Evolutionary conservation across 2,797 vertebrate genomes (phyloP).

Genomic region (Cheirogaleus major): DNA sequence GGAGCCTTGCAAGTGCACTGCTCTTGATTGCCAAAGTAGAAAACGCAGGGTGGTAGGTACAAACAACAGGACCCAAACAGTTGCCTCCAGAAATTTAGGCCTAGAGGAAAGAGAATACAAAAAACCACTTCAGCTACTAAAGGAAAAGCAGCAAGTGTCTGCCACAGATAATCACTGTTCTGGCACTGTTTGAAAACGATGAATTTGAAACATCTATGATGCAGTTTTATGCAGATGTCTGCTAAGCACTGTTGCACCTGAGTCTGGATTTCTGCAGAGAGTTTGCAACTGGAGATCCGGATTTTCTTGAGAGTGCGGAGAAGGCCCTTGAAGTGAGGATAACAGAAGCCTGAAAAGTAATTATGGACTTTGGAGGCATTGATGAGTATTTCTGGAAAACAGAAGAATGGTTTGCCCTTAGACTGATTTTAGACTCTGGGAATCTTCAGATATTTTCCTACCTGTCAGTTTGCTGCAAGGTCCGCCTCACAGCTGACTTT

Average conservation of each 20-base stretch:
- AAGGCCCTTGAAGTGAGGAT: neutral
- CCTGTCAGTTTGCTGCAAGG: neutral
- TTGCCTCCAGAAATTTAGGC: neutral
- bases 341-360: neutral
- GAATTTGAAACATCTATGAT: neutral
- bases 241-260: no score
- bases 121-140: neutral
- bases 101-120: neutral
- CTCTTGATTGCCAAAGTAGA: neutral
- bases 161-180: neutral
- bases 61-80: neutral
- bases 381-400: neutral
- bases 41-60: neutral
- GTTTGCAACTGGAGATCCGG: neutral
- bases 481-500: no score
- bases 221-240: neutral
- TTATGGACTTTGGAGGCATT: neutral
- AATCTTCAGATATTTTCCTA: neutral
- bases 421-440: neutral
- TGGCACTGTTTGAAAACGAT: neutral
- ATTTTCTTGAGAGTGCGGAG: neutral
- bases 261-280: no score
- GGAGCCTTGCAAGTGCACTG: neutral
- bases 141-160: neutral
- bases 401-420: neutral